Evolutionary conservation across 2,797 vertebrate species (phyloP), one percentile per base, ranked within the genome.

Genomic region (Sebastes minor): DNA sequence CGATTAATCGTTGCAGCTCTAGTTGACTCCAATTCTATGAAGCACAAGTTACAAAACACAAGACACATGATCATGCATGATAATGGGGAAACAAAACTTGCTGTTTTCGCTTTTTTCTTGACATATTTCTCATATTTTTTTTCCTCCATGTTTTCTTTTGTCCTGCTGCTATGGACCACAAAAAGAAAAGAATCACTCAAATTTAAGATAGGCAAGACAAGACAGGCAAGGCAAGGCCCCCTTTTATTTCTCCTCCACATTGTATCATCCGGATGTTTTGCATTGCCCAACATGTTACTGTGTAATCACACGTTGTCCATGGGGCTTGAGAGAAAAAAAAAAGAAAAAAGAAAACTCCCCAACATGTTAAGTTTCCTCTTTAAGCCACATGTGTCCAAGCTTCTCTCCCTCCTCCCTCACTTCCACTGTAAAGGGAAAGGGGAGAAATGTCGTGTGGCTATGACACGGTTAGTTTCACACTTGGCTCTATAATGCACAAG

Each of bases 401-500:
- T 38, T 38, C 35, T 38, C 35, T 33, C 32, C 23, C 53, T 67
- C 56, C 64, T 32, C 79, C 65, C 67, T 62, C 25, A 28, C 86
- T 74, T 63, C 71, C 61, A 32, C 52, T 65, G 82, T 75, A 63
- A 76, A 78, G 75, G 70, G 74, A 78, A 78, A 73, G 72, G 82
- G 72, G 55, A 82, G 77, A 87, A 66, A 76, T 61, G 86, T 88
- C 82, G 84, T 88, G 81, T 90, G 88, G 74, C 81, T 84, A 16
- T 88, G 90, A 92, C 92, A 88, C 68, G 85, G 85, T 86, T 89
- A 85, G 86, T 91, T 90, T 91, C 88, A 90, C 89, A 86, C 88
- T 91, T 79, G 74, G 80, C 66, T 82, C 81, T 62, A 38, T 38
- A 65, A 82, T 80, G 86, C 83, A 86, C 87, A 86, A 16, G 80